These are phyloP conservation scores for Benthosema pterotum DNA, from an alignment of 2,797 vertebrate species.

Conservation along the genomic window DNA sequence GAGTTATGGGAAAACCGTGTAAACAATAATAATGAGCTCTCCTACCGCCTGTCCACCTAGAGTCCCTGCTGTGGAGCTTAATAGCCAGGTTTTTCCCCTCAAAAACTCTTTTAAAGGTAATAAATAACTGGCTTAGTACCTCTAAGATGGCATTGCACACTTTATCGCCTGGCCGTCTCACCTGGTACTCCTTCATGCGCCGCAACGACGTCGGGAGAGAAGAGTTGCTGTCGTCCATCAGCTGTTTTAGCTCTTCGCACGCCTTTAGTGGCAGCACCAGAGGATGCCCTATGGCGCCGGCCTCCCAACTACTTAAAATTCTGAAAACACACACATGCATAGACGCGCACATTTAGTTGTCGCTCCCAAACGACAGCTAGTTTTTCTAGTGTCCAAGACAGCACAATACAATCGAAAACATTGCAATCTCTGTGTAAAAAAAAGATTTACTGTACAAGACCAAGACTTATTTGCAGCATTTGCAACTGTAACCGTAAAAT, in stretches of 20 bases:
- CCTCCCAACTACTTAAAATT: constrained; percentile 85
- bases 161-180: constrained; percentile 61
- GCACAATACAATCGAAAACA: no score
- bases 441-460: background rate
- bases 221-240: constrained; percentile 83
- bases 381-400: no score
- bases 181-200: constrained; percentile 91
- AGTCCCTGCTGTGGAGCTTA: constrained; percentile 15
- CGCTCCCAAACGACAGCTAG: no score
- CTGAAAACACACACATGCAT: constrained; percentile 65
- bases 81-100: no score
- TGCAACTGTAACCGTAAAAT: constrained; percentile 30
- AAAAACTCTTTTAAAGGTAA: no score
- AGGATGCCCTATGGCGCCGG: constrained; percentile 87
- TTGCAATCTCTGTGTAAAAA: no score
- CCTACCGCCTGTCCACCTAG: constrained; percentile 36
- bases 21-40: constrained; percentile 37
- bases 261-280: constrained; percentile 86
- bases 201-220: constrained; percentile 86
- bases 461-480: no score
- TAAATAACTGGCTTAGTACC: no score
- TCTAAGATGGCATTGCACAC: background rate
- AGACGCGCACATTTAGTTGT: no score
- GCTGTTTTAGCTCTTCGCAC: constrained; percentile 87
- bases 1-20: constrained; percentile 44